Evolutionary conservation across 2,113 vertebrate genomes (phyloP).

Genomic region (Ciconia stormi): DNA sequence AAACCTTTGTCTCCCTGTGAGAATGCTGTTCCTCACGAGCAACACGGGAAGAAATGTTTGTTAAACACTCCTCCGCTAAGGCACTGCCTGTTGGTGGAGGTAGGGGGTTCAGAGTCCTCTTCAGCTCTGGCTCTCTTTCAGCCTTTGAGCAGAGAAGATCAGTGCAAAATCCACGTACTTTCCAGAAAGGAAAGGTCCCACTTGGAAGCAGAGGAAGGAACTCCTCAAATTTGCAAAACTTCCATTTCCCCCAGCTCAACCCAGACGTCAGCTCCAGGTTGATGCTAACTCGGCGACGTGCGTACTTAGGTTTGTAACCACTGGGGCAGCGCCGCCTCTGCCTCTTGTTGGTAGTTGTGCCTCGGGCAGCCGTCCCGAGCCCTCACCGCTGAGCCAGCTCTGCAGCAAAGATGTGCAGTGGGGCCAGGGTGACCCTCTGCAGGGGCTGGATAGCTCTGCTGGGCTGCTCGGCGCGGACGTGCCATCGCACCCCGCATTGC

Average conservation of each 20-base stretch:
- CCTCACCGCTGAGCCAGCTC: rapidly evolving
- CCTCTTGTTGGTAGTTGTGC: no score
- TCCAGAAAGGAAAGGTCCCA: not conserved
- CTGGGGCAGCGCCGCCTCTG: not conserved
- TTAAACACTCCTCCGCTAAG: not conserved
- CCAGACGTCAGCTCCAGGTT: not conserved
- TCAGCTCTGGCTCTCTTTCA: not conserved
- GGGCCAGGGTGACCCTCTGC: not conserved
- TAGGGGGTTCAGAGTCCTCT: not conserved
- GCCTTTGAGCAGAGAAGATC: not conserved
- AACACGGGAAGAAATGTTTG: not conserved
- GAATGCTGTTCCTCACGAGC: not conserved
- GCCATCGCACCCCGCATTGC: no score
- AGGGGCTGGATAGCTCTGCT: not conserved
- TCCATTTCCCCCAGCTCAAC: not conserved
- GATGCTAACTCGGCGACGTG: rapidly evolving
- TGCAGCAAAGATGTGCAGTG: not conserved
- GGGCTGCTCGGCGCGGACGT: no score
- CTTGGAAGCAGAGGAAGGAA: not conserved
- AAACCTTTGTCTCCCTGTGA: not conserved
- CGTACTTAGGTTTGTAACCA: no score
- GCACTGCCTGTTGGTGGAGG: not conserved
- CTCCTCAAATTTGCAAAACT: not conserved
- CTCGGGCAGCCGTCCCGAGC: not conserved
- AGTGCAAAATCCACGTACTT: not conserved